Base-by-base conservation (phyloP, 64 coral and sea anemone genomes). In the Stylophora pistillata region DNA sequence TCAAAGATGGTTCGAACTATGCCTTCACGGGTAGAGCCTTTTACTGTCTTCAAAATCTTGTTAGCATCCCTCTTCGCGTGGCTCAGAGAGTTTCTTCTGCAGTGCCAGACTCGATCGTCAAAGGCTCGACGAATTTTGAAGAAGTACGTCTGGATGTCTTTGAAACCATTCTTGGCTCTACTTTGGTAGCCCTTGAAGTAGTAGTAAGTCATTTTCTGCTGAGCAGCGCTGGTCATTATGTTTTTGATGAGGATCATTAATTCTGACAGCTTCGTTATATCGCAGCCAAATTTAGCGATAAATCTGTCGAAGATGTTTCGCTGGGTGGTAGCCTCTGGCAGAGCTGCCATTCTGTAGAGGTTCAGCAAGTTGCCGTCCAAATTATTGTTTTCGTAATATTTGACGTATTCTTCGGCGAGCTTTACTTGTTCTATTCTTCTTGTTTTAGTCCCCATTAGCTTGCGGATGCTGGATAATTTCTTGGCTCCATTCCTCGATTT, bases 401-500 rank as follows among this genome's bases (percentile, higher is more conserved):
- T 78, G 9, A 78, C 53, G 76, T 57, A 78, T 78, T 78, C 76
- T 78, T 78, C 76, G 17, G 76, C 76, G 13, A 78, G 76, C 54
- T 78, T 78, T 26, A 78, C 76, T 78, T 78, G 76, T 18, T 78
- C 76, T 78, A 78, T 78, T 78, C 76, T 78, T 78, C 75, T 16
- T 37, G 47, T 78, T 78, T 78, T 58, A 56, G 53, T 78, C 21
- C 53, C 76, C 76, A 78, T 78, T 53, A 13, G 5, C 54, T 58
- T 78, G 53, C 76, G 76, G 34, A 78, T 78, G 21, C 26, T n/a
- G 9, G 53, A 5, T 20, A 78, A 25, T 56, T 78, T 78, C 76
- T 78, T 78, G 34, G 53, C 76, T 13, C 76, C 76, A 56, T 78
- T 78, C 53, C 54, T 78, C 23, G n/a, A 25, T 3, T 52, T 47